phyloP scores from a whole-genome alignment of 2,113 vertebrate species.

The Eira barbara region DNA sequence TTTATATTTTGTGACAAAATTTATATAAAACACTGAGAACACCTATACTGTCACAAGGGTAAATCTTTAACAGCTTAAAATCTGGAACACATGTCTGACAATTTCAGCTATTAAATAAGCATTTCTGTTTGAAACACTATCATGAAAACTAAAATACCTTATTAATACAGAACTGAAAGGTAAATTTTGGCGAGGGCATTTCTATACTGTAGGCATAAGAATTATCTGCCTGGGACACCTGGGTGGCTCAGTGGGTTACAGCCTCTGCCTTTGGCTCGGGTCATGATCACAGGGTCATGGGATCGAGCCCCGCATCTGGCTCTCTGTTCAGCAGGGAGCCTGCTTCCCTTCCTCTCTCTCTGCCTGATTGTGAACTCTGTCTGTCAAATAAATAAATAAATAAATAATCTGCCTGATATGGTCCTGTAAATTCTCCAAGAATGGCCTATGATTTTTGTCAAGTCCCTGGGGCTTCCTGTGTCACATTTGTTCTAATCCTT shows the following conservation, averaged over 20 bases:
- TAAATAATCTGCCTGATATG: neutral
- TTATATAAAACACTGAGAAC: constrained; percentile 52
- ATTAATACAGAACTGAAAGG: constrained; percentile 4
- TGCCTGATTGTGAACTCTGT: too few species aligned
- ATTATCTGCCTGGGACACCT: neutral
- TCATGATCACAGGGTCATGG: too few species aligned
- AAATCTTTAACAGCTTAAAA: constrained; percentile 39
- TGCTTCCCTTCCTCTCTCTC: too few species aligned
- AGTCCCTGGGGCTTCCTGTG: neutral
- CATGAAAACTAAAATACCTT: constrained; percentile 20
- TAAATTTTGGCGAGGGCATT: neutral
- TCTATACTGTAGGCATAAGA: neutral
- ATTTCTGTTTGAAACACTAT: constrained; percentile 53
- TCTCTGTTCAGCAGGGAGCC: too few species aligned
- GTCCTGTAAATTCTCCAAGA: neutral
- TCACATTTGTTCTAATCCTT: neutral
- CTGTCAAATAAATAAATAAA: too few species aligned
- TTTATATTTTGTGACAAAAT: constrained; percentile 52
- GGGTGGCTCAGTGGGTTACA: too few species aligned
- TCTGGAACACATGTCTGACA: neutral
- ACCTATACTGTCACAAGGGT: neutral
- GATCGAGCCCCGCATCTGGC: too few species aligned
- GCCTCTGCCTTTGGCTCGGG: too few species aligned
- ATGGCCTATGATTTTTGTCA: neutral
- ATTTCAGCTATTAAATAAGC: constrained; percentile 34